Base-by-base conservation (phyloP, 2,113 vertebrate species). In the Amia ocellicauda region DNA sequence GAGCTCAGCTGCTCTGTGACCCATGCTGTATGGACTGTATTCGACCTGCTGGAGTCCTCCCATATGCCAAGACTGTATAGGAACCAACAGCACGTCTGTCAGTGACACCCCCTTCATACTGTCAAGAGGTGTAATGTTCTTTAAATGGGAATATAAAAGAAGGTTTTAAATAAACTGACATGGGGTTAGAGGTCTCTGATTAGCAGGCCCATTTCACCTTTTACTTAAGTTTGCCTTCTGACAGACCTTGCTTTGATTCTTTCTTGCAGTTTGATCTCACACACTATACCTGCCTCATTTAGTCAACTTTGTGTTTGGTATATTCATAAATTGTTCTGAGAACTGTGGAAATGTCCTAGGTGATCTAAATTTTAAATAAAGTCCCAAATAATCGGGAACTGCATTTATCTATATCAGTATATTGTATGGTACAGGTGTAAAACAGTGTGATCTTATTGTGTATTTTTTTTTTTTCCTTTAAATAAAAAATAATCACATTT, bases 401-500 rank as follows among this genome's bases (percentile, higher is more conserved):
- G 14, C 16, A 74, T 67, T 78, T 77, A 63, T 67, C 68, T 40
- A 83, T 73, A 58, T 66, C 27, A 76, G 72, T 72, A 70, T 84
- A 80, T 85, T 72, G 82, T 56, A 68, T 70, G 75, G 74, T 82
- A 81, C 79, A 79, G 78, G 63, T 71, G 77, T 83, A 74, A 82
- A 51, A 70, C 66, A 67, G 68, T 69, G 49, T 87, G 82, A 88
- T 85, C 74, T 78, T 80, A 69, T 69, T 84, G 74, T 86, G 78
- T 86, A 77, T 84, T 70, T 81, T 73, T 76, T 27, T 54, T 26
- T 28, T 47, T 58, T 60, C 60, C 76, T 82, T 82, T 70, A 80
- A 81, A 78, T 88, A 85, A 86, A 89, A 88, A 87, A 84, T 69
- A 77, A 78, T 81, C 69, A 74, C 73, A 54, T 82, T 86, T 83